A percentile compares a stretch with the other conserved stretches of the same genome.
Evolutionary conservation across 2,888 invertebrate genomes (phyloP).

Genomic region (Melanophora roralis): DNA sequence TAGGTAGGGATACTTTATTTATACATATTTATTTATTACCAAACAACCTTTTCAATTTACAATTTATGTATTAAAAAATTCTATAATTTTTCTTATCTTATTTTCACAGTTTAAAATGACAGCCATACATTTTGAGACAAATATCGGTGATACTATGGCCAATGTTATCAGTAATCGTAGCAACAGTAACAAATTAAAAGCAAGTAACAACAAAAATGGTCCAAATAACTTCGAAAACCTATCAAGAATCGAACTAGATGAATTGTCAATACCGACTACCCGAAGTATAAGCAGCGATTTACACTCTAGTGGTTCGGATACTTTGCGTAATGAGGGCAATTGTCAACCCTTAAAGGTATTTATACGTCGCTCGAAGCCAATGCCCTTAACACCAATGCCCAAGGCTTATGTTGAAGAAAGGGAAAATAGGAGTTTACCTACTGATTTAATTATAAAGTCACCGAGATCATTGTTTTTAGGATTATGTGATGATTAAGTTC

Average conservation of each 20-base stretch:
- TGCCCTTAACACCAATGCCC: conserved; percentile 53
- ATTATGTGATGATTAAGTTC: conserved; percentile 59
- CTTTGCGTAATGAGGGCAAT: conserved; percentile 58
- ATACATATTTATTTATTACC: too few species aligned
- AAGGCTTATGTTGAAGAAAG: conserved; percentile 3
- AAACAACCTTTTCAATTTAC: too few species aligned
- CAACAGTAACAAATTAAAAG: conserved; percentile 31
- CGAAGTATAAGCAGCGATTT: conserved; percentile 62
- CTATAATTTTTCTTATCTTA: neutral
- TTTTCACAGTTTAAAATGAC: conserved; percentile 67
- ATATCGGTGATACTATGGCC: conserved; percentile 69
- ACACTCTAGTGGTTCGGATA: conserved; percentile 65
- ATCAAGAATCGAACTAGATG: conserved; percentile 63
- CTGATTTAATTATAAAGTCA: conserved; percentile 39
- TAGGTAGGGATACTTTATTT: too few species aligned
- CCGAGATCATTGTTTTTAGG: conserved; percentile 65
- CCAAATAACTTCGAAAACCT: conserved; percentile 33
- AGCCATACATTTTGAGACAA: conserved; percentile 68
- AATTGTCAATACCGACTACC: conserved; percentile 63
- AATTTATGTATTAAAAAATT: too few species aligned
- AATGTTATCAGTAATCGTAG: conserved; percentile 37
- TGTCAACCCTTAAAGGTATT: conserved; percentile 63
- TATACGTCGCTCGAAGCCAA: conserved; percentile 58
- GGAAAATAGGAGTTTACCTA: too few species aligned
- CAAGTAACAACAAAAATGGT: conserved; percentile 3